Evolutionary conservation across 2,113 vertebrate species (phyloP), one percentile per base, ranked within the genome.

Genomic region (Muntiacus reevesi): DNA sequence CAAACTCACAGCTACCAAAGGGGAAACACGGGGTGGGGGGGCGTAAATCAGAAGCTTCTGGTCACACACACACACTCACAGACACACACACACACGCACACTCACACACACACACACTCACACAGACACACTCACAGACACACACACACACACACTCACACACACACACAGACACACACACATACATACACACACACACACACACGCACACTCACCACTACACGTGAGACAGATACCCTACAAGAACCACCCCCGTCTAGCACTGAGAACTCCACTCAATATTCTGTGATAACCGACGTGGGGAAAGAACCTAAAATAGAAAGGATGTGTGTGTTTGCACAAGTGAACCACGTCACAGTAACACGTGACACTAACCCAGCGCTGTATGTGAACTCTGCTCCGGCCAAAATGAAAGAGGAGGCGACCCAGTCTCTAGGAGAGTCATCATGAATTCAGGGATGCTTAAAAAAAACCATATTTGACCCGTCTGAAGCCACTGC

Each of bases 291-390:
- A 27, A 28, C 40, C 40, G 14, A 27, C 23, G 45, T 2, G 74
- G 74, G 74, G 28, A 45, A 45, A 45, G 74, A 76, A 8, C 3
- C 23, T 76, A 1, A 78, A 78, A 25, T 8, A 28, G 25, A 28
- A 45, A 1, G 6, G 13, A 16, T 0, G 13, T 25, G 3, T 15
- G 74, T 28, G 40, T 27, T 2, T 27, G 13, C 12, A 13, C 15
- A 45, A 16, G 13, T 14, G 40, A 40, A 23, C 36, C 21, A 25
- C 36, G 11, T 36, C 5, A 67, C 1, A 5, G 36, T 2, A 40
- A 62, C 74, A 3, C 40, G 13, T 2, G 74, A 78, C 45, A 13
- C 36, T 25, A 7, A 27, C 71, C 27, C 40, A 27, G 27, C 1
- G 11, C 71, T 25, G 71, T 1, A 7, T 12, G 3, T 43, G 36